These are phyloP conservation scores for Trachelus tabidus DNA, from an alignment of 2,888 invertebrate genomes.

Conservation along the genomic window DNA sequence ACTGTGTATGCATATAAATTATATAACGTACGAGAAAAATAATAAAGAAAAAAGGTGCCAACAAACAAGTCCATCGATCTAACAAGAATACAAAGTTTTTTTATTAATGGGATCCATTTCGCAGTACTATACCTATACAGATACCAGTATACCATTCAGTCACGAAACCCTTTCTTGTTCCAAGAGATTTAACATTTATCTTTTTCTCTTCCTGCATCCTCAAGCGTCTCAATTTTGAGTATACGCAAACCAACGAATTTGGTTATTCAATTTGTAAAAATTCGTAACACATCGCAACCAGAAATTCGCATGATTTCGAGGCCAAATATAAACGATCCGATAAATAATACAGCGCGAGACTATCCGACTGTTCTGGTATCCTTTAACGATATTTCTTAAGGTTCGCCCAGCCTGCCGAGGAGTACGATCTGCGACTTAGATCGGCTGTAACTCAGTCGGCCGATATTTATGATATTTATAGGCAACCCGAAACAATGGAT, in stretches of 20 bases:
- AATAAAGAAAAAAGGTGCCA: constrained; percentile 9
- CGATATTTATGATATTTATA: constrained; percentile 64
- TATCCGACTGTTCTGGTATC: background rate
- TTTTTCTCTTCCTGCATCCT: background rate
- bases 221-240: background rate
- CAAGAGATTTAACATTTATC: background rate
- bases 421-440: constrained; percentile 41
- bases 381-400: constrained; percentile 17
- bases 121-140: background rate
- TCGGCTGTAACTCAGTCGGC: constrained; percentile 46
- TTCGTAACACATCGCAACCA: background rate
- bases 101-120: constrained; percentile 15
- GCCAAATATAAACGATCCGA: background rate
- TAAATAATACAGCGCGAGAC: background rate
- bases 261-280: background rate
- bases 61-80: constrained; percentile 12
- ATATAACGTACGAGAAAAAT: background rate
- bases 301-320: background rate
- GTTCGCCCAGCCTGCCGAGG: constrained; percentile 23
- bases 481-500: constrained; percentile 61
- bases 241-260: background rate
- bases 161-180: background rate
- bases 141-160: background rate
- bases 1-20: constrained; percentile 9
- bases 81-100: constrained; percentile 1